A percentile compares a stretch with the other conserved stretches of the same genome.
Conservation (phyloP, 2,113 vertebrate species). For the Rhea americana region DNA sequence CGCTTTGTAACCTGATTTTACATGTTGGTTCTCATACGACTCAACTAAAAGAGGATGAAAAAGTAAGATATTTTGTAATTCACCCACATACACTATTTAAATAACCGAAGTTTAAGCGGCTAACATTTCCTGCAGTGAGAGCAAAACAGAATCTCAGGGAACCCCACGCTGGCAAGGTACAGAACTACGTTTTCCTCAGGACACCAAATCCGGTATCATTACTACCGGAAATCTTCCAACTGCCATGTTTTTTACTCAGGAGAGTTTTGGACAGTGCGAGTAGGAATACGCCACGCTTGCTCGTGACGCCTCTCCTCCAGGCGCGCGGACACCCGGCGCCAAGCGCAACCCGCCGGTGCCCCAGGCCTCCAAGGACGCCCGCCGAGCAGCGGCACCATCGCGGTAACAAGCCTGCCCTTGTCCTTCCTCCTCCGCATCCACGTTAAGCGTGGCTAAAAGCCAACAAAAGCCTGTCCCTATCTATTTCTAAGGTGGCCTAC, state of each 20-base stretch:
- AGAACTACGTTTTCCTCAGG: not conserved
- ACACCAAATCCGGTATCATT: not conserved
- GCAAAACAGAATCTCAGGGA: not conserved
- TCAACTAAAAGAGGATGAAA: not conserved
- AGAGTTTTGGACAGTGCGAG: not conserved
- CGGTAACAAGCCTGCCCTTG: not conserved
- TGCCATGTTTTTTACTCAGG: not conserved
- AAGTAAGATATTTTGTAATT: not conserved
- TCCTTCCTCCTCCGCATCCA: not conserved
- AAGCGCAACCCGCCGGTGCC: rapidly evolving
- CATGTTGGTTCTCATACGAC: not conserved
- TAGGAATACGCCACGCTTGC: rapidly evolving
- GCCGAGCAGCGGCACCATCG: no score
- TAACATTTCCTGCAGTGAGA: not conserved
- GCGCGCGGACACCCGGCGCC: rapidly evolving
- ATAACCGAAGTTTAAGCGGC: not conserved
- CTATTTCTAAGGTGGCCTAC: not conserved
- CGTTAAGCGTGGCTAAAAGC: no score
- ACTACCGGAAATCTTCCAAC: not conserved
- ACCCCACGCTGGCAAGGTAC: not conserved
- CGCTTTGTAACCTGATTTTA: not conserved
- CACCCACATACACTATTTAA: not conserved
- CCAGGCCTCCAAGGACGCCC: no score
- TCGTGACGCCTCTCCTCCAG: not conserved
- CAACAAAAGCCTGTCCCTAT: not conserved